These are phyloP conservation scores for Myotis pilosus DNA, from an alignment of 2,797 vertebrate genomes.

Conservation along the genomic window DNA sequence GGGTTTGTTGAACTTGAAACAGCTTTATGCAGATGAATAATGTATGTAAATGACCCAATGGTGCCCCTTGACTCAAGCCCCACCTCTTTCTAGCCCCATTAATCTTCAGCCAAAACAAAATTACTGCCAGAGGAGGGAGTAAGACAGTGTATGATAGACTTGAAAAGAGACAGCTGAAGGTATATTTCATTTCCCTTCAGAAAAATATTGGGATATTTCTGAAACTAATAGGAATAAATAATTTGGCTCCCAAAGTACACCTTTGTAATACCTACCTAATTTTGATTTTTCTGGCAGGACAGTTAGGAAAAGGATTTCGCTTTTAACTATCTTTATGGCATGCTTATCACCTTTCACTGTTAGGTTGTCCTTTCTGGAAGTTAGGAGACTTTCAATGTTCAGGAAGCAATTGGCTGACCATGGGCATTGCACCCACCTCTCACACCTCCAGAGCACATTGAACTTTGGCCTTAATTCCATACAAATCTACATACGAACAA, in stretches of 20 bases:
- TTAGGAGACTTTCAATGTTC: not conserved
- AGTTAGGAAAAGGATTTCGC: not conserved
- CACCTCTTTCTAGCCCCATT: conserved; percentile 52
- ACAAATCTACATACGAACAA: conserved; percentile 58
- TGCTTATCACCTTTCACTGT: not conserved
- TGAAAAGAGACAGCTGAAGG: conserved; percentile 1
- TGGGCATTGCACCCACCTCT: not conserved
- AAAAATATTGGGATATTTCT: not conserved
- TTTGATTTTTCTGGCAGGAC: not conserved
- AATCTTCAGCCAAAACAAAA: conserved; percentile 70
- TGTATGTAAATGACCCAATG: conserved; percentile 11
- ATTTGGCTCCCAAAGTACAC: not conserved
- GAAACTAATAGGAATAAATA: not conserved
- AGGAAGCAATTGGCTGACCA: not conserved
- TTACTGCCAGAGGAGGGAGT: not conserved
- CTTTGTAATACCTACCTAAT: not conserved
- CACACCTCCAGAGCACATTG: not conserved
- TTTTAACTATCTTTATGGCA: not conserved
- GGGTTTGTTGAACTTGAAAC: conserved; percentile 7
- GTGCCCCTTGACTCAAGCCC: conserved; percentile 6
- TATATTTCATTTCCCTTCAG: not conserved
- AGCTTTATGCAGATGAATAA: conserved; percentile 53
- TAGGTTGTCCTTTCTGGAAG: not conserved
- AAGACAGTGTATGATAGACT: conserved; percentile 21
- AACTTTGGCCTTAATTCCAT: not conserved